phyloP scores from a whole-genome alignment of 2,888 invertebrate species.

The Sinodicranocentrus sp. region DNA sequence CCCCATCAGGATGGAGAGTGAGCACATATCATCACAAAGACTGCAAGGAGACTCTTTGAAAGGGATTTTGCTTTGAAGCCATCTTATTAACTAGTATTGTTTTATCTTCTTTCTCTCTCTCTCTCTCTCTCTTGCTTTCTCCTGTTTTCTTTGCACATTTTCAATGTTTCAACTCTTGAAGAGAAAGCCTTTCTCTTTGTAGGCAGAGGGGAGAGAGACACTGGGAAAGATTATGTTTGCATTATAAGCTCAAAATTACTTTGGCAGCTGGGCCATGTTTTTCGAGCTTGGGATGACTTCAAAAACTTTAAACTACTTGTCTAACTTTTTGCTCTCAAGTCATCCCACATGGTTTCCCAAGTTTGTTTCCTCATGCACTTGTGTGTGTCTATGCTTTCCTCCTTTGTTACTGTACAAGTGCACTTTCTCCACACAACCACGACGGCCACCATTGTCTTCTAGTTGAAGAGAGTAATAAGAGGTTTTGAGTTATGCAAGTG shows the following conservation, averaged over 20 bases:
- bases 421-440: too few species aligned
- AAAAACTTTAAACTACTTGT: slow-evolving; percentile 62
- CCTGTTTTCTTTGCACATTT: slow-evolving; percentile 34
- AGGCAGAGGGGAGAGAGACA: background rate
- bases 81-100: slow-evolving; percentile 69
- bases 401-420: too few species aligned
- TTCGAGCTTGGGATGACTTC: slow-evolving; percentile 42
- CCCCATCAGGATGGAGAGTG: slow-evolving; percentile 20
- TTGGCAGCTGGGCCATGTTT: slow-evolving; percentile 62
- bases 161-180: slow-evolving; percentile 33
- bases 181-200: background rate
- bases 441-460: too few species aligned
- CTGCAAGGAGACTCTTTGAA: slow-evolving; percentile 56
- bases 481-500: slow-evolving; percentile 28
- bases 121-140: background rate
- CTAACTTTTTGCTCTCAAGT: slow-evolving; percentile 38
- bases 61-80: slow-evolving; percentile 65
- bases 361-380: too few species aligned
- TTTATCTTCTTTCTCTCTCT: slow-evolving; percentile 57
- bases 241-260: slow-evolving; percentile 66
- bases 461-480: too few species aligned
- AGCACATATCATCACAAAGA: slow-evolving; percentile 55
- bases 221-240: slow-evolving; percentile 61
- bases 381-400: too few species aligned
- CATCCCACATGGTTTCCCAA: slow-evolving; percentile 37